Base-by-base conservation (phyloP, 2,113 vertebrate species). In the Promerops cafer region DNA sequence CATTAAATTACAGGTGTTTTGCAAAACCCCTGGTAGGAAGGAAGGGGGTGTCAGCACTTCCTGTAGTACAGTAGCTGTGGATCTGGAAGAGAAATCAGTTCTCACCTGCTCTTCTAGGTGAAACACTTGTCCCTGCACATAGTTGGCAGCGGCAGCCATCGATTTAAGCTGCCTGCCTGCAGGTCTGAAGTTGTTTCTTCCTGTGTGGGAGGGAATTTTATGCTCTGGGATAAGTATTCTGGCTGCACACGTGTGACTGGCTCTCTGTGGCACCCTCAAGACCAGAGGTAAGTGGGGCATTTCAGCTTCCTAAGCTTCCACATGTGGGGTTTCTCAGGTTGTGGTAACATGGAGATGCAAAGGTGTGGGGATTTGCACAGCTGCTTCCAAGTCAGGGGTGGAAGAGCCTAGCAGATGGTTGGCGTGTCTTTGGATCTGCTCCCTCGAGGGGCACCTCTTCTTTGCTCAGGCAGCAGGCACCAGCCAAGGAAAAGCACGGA, bases 291-390 rank as follows among this genome's bases (percentile, higher is more conserved):
- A 89, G 49, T 30, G 13, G n/a, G 14, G 33, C 22, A n/a, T 52
- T 90, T 75, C 53, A 45, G 39, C 33, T 77, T 72, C 33, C 26
- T 26, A 5, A 39, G 39, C 64, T 69, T n/a, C 47, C 4, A 4
- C 0, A 0, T 14, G 0, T 13, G 45, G 12, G 10, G 18, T 37
- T 86, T 54, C 68, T 76, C 42, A 15, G 10, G 18, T 9, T 79
- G 53, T 65, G 23, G 12, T 17, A 27, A 12, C 27, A 21, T 27
- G 0, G 1, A n/a, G 24, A 22, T n/a, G 64, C 22, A n/a, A 8
- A 37, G 24, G 39, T 54, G 16, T 45, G 33, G 33, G 24, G 60
- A 33, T 83, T 70, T 0, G 1, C 11, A 13, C 21, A 10, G 19
- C 11, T 22, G 21, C 16, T 59, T 83, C 19, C 30, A 35, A 70